These are phyloP conservation scores for Pristionchus japonicus DNA, from an alignment of 2,888 invertebrate species.

Conservation along the genomic window DNA sequence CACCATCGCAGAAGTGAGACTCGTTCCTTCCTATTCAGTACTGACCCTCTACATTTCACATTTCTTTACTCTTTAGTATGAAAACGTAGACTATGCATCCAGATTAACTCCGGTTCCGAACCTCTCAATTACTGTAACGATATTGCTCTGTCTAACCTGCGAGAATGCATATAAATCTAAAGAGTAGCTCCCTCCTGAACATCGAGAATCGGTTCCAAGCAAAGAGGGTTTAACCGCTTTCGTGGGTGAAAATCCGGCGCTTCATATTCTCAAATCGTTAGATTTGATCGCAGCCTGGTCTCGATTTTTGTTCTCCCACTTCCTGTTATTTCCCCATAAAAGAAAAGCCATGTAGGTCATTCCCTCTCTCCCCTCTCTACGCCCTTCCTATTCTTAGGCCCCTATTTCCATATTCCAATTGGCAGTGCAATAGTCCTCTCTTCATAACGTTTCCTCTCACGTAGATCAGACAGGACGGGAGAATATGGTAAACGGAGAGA, in stretches of 20 bases:
- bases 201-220: neutral
- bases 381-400: neutral
- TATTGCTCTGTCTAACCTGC: neutral
- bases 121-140: no score
- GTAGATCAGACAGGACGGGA: no score
- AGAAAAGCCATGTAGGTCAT: neutral
- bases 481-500: no score
- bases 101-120: no score
- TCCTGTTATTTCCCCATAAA: neutral
- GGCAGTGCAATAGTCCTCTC: no score
- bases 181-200: neutral
- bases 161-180: neutral
- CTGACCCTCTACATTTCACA: neutral
- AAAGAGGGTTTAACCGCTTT: neutral
- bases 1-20: conserved; percentile 64
- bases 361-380: neutral
- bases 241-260: neutral
- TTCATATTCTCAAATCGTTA: neutral
- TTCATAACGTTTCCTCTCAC: no score
- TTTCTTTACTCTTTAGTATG: neutral
- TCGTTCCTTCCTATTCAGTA: no score
- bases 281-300: no score
- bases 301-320: neutral
- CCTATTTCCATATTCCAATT: neutral
- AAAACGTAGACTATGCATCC: no score